A percentile compares a stretch with the other conserved stretches of the same genome.
phyloP scores from a whole-genome alignment of 1,140 invertebrate species.

The Papilio aristodemus region DNA sequence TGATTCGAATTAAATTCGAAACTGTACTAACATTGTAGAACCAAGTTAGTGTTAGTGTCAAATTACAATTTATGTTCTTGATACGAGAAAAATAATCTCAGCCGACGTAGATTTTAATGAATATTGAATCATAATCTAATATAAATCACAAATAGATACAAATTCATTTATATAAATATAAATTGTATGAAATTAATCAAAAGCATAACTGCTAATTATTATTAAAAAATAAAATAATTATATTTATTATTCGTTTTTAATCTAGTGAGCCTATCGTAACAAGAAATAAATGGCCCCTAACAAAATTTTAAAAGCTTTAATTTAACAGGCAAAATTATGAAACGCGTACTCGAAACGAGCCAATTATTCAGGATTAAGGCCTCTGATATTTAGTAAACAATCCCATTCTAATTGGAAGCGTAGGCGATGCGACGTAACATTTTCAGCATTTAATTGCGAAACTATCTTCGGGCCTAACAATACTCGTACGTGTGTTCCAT shows the following conservation, averaged over 20 bases:
- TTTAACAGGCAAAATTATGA: not conserved
- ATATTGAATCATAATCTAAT: no score
- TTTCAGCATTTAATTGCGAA: slow-evolving; percentile 24
- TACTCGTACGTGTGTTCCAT: slow-evolving; percentile 4
- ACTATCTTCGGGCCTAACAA: slow-evolving; percentile 18
- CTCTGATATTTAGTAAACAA: slow-evolving; percentile 5
- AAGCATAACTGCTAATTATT: not conserved
- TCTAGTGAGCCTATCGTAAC: not conserved
- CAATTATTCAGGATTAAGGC: not conserved
- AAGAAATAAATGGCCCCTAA: not conserved
- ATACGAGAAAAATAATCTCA: no score
- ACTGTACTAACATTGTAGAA: no score
- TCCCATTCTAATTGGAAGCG: slow-evolving; percentile 10
- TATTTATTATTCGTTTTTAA: not conserved
- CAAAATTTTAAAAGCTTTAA: not conserved
- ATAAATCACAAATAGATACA: no score
- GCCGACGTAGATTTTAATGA: no score
- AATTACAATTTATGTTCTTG: no score
- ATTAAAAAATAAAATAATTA: not conserved
- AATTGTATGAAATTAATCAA: no score
- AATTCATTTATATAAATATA: no score
- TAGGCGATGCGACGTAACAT: not conserved
- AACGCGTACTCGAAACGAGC: not conserved
- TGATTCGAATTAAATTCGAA: not conserved
- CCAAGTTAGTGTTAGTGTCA: no score